Evolutionary conservation across 2,797 vertebrate genomes (phyloP).

Genomic region (Lycodopsis pacificus): DNA sequence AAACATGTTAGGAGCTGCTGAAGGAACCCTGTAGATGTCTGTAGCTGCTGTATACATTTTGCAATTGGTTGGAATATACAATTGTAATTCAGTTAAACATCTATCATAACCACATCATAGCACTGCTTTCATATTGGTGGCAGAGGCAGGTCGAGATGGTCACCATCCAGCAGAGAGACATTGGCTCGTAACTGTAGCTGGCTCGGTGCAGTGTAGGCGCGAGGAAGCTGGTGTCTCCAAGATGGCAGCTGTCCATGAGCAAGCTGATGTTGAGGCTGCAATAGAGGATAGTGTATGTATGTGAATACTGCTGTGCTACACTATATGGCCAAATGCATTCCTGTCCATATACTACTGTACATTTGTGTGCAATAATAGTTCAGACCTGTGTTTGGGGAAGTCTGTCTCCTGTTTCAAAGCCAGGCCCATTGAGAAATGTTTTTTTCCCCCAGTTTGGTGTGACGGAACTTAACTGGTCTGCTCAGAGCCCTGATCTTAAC

Average conservation of each 20-base stretch:
- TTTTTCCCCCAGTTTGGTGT: background rate
- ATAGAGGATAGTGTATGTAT: background rate
- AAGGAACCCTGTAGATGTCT: background rate
- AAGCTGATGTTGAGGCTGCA: background rate
- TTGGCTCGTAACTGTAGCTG: constrained; percentile 39
- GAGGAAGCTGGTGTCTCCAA: constrained; percentile 31
- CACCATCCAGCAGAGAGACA: constrained; percentile 38
- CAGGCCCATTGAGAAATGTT: background rate
- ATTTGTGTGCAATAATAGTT: background rate
- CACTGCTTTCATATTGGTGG: constrained; percentile 27
- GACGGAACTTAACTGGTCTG: background rate
- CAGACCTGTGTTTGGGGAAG: background rate
- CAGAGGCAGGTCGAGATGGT: constrained; percentile 16
- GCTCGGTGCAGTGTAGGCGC: constrained; percentile 9
- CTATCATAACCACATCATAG: background rate
- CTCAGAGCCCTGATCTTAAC: background rate
- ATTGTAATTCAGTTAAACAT: background rate
- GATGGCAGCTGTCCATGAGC: constrained; percentile 45
- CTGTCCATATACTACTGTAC: background rate
- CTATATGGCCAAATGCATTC: background rate
- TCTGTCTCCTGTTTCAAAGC: background rate
- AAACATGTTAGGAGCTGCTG: background rate
- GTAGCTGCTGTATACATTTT: background rate
- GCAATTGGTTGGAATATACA: background rate
- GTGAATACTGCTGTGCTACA: background rate